Base-by-base conservation (phyloP, 2,797 vertebrate genomes). In the Erethizon dorsatum region DNA sequence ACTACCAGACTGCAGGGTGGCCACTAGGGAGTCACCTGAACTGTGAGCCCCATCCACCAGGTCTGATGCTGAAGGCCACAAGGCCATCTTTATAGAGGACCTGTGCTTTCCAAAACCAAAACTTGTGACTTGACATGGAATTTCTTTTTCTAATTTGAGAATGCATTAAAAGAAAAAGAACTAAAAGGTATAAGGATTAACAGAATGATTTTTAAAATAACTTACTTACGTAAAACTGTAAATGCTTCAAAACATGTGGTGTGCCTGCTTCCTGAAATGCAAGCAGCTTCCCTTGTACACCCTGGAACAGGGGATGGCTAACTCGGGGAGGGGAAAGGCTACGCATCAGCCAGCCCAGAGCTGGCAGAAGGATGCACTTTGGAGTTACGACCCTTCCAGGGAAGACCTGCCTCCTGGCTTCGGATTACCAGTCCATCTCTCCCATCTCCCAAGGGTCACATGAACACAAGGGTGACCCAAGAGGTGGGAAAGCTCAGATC, bases 21-120 rank as follows among this genome's bases (percentile, higher is more conserved):
- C 59, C 41, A 10, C 52, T 1, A 2, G 24, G 69, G 37, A 20
- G n/a, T 8, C 6, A 0, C 69, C 75, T 65, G 11, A 1, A 14
- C 17, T 2, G 0, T 0, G 7, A 8, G 9, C 22, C 69, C 50
- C 20, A 7, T 37, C 24, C 31, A 14, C 14, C 14, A 3, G n/a
- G 7, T 7, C n/a, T 5, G 45, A 54, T 18, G 22, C 2, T 18
- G 0, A 77, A 6, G 6, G 45, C 47, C 4, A 22, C 67, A 2
- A 6, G 26, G 17, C 13, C 24, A 3, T 28, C 12, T 17, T 18
- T 14, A 17, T 0, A 31, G 54, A 37, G 12, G 6, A 20, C 1
- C 41, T 0, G 0, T 22, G 78, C 65, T 80, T 83, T 37, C 37
- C 24, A 89, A 91, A 50, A n/a, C 67, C 56, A 61, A 28, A 63